Evolutionary conservation across 2,797 vertebrate genomes (phyloP).

Genomic region (Chelidonichthys spinosus): DNA sequence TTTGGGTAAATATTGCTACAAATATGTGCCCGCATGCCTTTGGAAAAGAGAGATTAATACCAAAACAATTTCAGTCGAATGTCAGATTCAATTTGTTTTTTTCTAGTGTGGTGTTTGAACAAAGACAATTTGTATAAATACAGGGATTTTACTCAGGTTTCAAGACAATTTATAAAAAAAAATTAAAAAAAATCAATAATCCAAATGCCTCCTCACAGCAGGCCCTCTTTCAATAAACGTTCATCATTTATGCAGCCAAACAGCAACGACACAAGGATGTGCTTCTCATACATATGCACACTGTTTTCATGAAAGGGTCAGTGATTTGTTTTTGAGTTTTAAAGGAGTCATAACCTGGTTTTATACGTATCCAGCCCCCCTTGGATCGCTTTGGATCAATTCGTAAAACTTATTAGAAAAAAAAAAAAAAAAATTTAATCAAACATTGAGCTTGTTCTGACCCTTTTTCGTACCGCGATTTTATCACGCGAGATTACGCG

Average conservation of each 20-base stretch:
- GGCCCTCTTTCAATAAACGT: conserved; percentile 6
- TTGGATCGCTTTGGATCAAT: too few relatives aligned
- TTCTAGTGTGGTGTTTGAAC: conserved; percentile 24
- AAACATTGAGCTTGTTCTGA: too few relatives aligned
- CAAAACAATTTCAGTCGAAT: background rate
- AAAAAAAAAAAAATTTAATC: too few relatives aligned
- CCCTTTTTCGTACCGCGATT: too few relatives aligned
- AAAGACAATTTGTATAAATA: conserved; percentile 27
- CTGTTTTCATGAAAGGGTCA: conserved; percentile 48
- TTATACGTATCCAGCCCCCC: too few relatives aligned
- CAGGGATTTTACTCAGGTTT: conserved; percentile 20
- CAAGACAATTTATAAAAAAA: conserved; percentile 14
- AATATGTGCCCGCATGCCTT: background rate
- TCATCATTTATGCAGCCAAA: conserved; percentile 32
- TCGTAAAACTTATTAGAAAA: too few relatives aligned
- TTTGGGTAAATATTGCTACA: background rate
- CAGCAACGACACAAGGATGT: conserved; percentile 19
- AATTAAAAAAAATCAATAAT: conserved; percentile 34
- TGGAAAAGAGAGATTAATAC: background rate
- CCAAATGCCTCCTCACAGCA: conserved; percentile 28
- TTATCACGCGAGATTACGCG: too few relatives aligned
- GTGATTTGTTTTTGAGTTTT: conserved; percentile 64
- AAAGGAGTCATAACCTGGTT: too few relatives aligned
- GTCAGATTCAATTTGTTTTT: conserved; percentile 1
- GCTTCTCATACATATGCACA: conserved; percentile 43